A percentile compares a stretch with the other conserved stretches of the same genome.
These are phyloP conservation scores for Trogon melanurus DNA, from an alignment of 2,113 vertebrate genomes.

Conservation along the genomic window DNA sequence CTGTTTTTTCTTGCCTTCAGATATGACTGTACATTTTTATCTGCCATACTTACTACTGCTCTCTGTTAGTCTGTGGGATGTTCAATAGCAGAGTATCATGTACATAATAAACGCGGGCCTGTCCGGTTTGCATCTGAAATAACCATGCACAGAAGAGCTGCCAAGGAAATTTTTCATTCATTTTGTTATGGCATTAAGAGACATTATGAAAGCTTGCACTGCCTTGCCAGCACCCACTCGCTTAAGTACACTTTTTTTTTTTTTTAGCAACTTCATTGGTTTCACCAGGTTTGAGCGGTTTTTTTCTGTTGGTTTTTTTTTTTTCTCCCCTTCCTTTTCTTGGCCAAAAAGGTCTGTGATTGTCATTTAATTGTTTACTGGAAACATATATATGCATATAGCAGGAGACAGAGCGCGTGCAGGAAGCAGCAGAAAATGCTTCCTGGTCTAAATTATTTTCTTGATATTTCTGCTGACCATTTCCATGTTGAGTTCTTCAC, in stretches of 20 bases:
- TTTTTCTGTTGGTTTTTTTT: not conserved
- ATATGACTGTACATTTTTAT: not conserved
- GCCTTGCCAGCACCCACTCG: not conserved
- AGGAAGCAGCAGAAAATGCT: not conserved
- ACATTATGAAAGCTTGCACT: not conserved
- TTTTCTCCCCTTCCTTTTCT: not conserved
- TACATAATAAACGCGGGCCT: not conserved
- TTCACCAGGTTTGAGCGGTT: not conserved
- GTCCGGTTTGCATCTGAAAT: not conserved
- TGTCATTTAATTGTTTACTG: not conserved
- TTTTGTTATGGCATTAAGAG: not conserved
- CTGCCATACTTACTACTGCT: not conserved
- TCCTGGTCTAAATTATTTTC: constrained; percentile 6
- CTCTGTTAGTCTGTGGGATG: not conserved
- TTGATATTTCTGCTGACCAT: constrained; percentile 32
- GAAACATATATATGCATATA: not conserved
- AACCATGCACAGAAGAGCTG: not conserved
- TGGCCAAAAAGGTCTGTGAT: not conserved
- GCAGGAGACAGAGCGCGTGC: not conserved
- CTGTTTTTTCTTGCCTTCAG: not conserved
- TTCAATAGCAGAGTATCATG: not conserved
- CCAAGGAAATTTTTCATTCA: not conserved
- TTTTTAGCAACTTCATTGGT: not conserved
- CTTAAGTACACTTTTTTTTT: not conserved
- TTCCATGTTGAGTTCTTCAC: constrained; percentile 39